phyloP scores from a whole-genome alignment of 2,113 vertebrate species.

The Nicator chloris region DNA sequence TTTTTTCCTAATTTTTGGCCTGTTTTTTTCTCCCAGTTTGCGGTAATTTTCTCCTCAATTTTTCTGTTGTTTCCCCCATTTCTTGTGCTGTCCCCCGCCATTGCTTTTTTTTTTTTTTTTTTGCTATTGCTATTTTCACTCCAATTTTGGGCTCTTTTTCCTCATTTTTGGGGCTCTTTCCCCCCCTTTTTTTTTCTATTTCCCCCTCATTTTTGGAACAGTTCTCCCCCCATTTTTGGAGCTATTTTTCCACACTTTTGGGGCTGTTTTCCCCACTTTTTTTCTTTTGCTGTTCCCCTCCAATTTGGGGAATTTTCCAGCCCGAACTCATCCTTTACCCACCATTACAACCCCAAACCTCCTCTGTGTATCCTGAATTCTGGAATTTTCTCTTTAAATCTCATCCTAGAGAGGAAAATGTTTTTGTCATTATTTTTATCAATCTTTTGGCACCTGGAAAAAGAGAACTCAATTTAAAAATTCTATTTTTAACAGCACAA shows the following conservation, averaged over 20 bases:
- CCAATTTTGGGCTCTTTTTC: too few relatives aligned
- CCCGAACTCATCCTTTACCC: neutral
- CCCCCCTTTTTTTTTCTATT: neutral
- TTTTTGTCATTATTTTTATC: neutral
- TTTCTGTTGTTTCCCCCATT: too few relatives aligned
- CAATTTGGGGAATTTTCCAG: neutral
- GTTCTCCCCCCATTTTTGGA: neutral
- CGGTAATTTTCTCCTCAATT: too few relatives aligned
- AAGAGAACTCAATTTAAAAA: neutral
- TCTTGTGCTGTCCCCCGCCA: too few relatives aligned
- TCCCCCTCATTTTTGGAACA: neutral
- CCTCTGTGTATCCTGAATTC: neutral
- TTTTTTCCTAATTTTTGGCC: too few relatives aligned
- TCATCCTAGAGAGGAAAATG: neutral
- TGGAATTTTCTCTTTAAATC: neutral
- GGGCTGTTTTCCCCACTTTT: neutral
- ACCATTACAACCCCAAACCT: neutral
- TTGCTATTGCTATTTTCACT: too few relatives aligned
- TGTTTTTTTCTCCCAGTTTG: too few relatives aligned
- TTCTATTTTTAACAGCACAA: neutral
- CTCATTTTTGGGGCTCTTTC: too few relatives aligned
- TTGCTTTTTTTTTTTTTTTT: too few relatives aligned
- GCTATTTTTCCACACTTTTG: neutral
- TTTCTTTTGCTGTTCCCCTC: neutral
- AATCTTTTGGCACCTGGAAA: neutral